A percentile compares a stretch with the other conserved stretches of the same genome.
Conservation (phyloP, 1,140 invertebrate species). For the Ceratosolen solmsi region DNA sequence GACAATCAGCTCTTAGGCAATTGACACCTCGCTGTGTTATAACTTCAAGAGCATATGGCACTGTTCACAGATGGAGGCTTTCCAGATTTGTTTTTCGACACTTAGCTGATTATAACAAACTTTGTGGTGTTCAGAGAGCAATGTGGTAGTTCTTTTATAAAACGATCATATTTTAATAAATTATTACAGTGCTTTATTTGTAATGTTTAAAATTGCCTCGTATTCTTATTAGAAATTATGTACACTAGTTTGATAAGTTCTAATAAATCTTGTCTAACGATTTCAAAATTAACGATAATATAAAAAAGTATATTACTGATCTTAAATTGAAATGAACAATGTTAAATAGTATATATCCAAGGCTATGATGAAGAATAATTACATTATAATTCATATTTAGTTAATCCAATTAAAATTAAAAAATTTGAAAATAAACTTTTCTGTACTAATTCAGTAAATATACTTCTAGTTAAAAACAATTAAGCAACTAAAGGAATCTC, state of each 20-base stretch:
- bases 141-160: conserved; percentile 79
- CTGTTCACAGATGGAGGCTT: conserved; percentile 83
- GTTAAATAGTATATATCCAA: no score
- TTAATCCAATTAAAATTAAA: no score
- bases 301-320: no score
- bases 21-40: conserved; percentile 84
- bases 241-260: neutral
- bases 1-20: conserved; percentile 79
- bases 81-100: conserved; percentile 91
- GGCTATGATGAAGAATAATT: no score
- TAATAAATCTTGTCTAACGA: neutral
- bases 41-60: conserved; percentile 85
- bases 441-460: no score
- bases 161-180: neutral
- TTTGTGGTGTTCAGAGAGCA: conserved; percentile 89
- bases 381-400: no score
- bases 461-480: no score
- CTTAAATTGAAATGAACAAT: no score
- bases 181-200: no score
- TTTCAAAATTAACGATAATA: no score
- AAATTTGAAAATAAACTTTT: no score
- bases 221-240: neutral
- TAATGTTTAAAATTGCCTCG: neutral
- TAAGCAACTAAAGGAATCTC: no score
- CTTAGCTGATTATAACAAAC: conserved; percentile 91